Evolutionary conservation across 2,888 invertebrate genomes (phyloP), one percentile per base, ranked within the genome.

Genomic region (Nowickia ferox): DNA sequence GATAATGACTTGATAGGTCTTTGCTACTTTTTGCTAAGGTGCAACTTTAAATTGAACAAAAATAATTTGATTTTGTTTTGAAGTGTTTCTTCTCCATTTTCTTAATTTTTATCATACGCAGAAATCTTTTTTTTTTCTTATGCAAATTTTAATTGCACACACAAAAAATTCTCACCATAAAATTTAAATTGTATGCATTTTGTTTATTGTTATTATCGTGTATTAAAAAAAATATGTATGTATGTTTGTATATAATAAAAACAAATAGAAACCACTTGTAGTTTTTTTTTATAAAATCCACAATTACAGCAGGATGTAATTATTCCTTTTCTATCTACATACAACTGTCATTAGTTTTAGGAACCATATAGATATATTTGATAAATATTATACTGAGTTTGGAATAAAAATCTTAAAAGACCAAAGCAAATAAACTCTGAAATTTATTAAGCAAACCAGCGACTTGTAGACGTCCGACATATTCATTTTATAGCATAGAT

Each of bases 111-210:
- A 71, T 63, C 61, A 61, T 30, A 22, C 13, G 22, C 22, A 22
- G n/a, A 71, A 79, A 79, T 71, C 44, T 69, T 71, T 44, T 40
- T 48, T 53, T 46, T 48, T 22, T 74, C 22, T 68, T 74, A 74
- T 80, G 80, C 74, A 74, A 80, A 81, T 81, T n/a, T 80, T 11
- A 51, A 17, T 40, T 10, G 9, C 30, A 53, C 46, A 71, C 44
- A 55, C 11, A 53, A 66, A 74, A 61, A 68, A 40, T 75, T 81
- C 81, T 81, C 81, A 81, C 81, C 75, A 68, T 10, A 42, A 81
- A 75, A 55, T 38, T 44, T 48, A 15, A 69, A 76, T 55, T 53
- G 44, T n/a, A 65, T 65, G 44, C 30, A 11, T 19, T 69, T 61
- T 0, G 15, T 46, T 46, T 17, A 38, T 76, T 66, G 44, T 48